A percentile compares a stretch with the other conserved stretches of the same genome.
Evolutionary conservation across 1,140 invertebrate species (phyloP).

Genomic region (Pachypsylla venusta): DNA sequence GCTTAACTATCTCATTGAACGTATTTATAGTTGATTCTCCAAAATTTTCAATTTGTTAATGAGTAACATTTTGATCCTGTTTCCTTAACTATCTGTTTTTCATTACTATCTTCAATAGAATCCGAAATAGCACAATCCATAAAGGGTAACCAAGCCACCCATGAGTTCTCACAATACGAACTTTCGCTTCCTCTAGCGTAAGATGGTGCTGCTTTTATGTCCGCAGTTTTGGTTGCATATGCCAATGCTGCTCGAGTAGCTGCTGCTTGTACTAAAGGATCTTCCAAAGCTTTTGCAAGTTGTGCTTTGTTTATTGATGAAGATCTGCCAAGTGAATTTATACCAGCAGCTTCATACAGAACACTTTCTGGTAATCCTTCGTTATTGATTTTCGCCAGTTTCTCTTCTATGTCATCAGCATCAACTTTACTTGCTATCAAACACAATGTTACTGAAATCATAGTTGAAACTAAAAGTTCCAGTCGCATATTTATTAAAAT

Average conservation of each 20-base stretch:
- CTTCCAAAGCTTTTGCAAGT: neutral
- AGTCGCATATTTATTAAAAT: neutral
- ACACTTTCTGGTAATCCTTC: neutral
- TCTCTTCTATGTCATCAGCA: conserved; percentile 6
- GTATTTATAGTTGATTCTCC: too few species aligned
- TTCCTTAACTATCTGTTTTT: neutral
- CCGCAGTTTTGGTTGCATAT: neutral
- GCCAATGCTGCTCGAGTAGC: neutral
- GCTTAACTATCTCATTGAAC: too few species aligned
- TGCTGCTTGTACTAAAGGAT: neutral
- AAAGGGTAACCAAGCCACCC: neutral
- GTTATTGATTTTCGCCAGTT: neutral
- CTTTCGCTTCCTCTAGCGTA: neutral
- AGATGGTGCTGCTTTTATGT: neutral
- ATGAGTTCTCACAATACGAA: neutral
- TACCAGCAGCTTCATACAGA: neutral
- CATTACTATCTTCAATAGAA: neutral
- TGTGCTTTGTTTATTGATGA: neutral
- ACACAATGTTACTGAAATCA: neutral
- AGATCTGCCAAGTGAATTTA: neutral
- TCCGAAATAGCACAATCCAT: neutral
- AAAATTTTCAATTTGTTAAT: too few species aligned
- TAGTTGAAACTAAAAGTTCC: neutral
- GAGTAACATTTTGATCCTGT: conserved; percentile 6
- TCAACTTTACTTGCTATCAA: too few species aligned